Evolutionary conservation across 2,797 vertebrate species (phyloP), one percentile per base, ranked within the genome.

Genomic region (Podarcis siculus): DNA sequence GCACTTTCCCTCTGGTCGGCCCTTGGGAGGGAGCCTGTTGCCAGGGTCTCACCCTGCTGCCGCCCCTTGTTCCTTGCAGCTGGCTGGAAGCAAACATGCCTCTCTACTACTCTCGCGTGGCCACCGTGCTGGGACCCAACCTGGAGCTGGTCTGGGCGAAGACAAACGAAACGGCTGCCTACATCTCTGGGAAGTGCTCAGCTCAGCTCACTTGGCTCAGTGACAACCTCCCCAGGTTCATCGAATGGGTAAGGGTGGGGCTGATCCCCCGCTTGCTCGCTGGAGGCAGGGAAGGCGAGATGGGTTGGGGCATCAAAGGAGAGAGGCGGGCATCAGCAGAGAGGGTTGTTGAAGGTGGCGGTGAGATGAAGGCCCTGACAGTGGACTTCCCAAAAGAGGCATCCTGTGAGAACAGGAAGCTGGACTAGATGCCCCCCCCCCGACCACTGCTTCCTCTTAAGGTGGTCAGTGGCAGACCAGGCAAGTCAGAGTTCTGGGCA

Each of bases 81-180:
- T 99, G 98, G 98, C 88, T 99, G 88, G 96, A 97, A 94, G 97
- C 92, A 66, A 98, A 96, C 27, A 93, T 97, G 30, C 98, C 98
- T 0, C 81, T 95, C 61, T 98, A 97, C 55, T 96, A 98, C 86
- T 97, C 98, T 0, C 88, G 94, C 80, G 95, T 96, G 0, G 94
- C 95, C 10, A 95, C 97, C 0, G 1, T 95, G 0, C 37, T 98
- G 87, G 95, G 95, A 45, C 98, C 98, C 0, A 77, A 96, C 6
- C 91, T 98, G 89, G 97, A 98, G 86, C 93, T 97, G 78, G 96
- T 96, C 55, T 93, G 97, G 95, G 95, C 95, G 1, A 96, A 94
- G 58, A 80, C 96, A 0, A 95, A 94, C 3, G 92, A 96, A 76
- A 93, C 93, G 0, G 93, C 95, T 2, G 2, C 90, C 79, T 91